Base-by-base conservation (phyloP, 2,888 invertebrate genomes). In the Amblyteles armatorius region DNA sequence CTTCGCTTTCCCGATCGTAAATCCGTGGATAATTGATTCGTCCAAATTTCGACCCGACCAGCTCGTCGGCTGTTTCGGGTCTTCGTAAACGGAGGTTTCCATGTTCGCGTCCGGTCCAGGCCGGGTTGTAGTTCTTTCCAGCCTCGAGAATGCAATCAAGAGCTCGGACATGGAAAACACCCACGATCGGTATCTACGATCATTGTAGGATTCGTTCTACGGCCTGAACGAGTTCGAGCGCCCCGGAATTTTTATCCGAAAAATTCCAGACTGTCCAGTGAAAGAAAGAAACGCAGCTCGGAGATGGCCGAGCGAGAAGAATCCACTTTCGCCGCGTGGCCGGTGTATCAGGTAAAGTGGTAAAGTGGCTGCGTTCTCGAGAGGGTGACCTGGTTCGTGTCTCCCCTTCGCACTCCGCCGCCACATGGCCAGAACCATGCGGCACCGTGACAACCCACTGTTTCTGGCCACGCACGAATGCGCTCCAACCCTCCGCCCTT, bases 371-470 rank as follows among this genome's bases (percentile, higher is more conserved):
- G 74, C 48, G 78, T 52, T 67, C 50, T 69, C 63, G 79, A 83
- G 83, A 74, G 83, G 83, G 78, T 79, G 83, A 83, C 79, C 83
- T 79, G 83, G 78, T 83, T 83, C 83, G 73, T 83, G 83, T 83
- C 79, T 48, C 50, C 77, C 48, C 16, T 40, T 44, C 29, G 67
- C 40, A 52, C 73, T 44, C n/a, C n/a, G 19, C 55, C 29, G 50
- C 73, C 78, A 78, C 82, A 83, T 83, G 78, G 78, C 82, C 57
- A 26, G 16, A 52, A n/a, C 44, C 57, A 22, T 4, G 50, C 79
- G 68, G 50, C 29, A 2, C 7, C 57, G 48, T 19, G 63, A 26
- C 11, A 29, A 33, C 9, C 33, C 57, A n/a, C n/a, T 29, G 36
- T 55, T n/a, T 9, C 19, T 40, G 40, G 36, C 36, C 4, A 22